phyloP scores from a whole-genome alignment of 2,797 vertebrate genomes.

The Argentina silus region DNA sequence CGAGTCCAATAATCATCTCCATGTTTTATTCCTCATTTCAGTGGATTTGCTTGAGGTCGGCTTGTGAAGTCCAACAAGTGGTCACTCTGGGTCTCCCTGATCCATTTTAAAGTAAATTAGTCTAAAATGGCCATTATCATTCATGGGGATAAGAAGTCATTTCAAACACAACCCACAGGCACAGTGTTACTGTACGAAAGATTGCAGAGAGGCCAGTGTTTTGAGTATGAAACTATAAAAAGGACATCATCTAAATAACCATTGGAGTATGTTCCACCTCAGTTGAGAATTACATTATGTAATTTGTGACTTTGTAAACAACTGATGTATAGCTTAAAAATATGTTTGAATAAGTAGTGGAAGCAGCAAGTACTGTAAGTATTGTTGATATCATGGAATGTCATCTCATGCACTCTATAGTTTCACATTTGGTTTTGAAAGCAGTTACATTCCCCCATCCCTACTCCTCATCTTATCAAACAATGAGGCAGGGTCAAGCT shows the following conservation, averaged over 20 bases:
- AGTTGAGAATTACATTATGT: neutral
- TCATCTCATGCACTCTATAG: too few species aligned
- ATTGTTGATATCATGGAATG: too few species aligned
- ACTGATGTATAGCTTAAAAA: too few species aligned
- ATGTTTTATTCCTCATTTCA: slow-evolving; percentile 33
- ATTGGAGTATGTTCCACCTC: neutral
- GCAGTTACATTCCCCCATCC: too few species aligned
- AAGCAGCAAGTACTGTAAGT: too few species aligned
- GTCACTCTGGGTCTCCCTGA: slow-evolving; percentile 34
- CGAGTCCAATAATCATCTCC: slow-evolving; percentile 21
- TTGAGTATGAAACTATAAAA: neutral
- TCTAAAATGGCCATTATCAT: slow-evolving; percentile 37
- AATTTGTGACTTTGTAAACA: too few species aligned
- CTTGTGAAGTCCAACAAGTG: slow-evolving; percentile 38
- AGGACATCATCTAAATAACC: neutral
- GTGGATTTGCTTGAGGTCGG: slow-evolving; percentile 31
- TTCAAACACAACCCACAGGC: slow-evolving; percentile 29
- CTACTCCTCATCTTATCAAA: too few species aligned
- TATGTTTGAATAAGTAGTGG: too few species aligned
- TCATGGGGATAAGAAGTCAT: slow-evolving; percentile 41
- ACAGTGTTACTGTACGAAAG: neutral
- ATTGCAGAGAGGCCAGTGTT: neutral
- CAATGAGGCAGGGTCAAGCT: too few species aligned
- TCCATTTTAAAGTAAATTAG: slow-evolving; percentile 38
- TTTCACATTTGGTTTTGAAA: too few species aligned